Percentiles rank a stretch among this genome's conserved stretches.
Evolutionary conservation across 2,888 invertebrate genomes (phyloP).

Genomic region (Amiota minor): DNA sequence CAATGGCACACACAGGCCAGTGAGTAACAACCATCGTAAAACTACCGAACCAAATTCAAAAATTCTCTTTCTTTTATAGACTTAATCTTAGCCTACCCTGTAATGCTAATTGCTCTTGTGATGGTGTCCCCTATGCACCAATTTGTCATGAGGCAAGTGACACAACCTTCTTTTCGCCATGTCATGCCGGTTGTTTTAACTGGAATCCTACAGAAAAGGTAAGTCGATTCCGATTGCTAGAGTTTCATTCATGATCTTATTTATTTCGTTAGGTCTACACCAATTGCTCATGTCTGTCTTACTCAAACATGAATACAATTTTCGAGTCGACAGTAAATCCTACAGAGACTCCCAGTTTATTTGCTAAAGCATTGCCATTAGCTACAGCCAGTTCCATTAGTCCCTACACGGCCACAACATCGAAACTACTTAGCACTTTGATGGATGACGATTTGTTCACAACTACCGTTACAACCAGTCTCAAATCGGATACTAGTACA

Average conservation of each 20-base stretch:
- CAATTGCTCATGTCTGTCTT: slow-evolving; percentile 50
- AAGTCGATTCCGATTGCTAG: slow-evolving; percentile 10
- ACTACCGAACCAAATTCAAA: background rate
- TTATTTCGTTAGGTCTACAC: slow-evolving; percentile 60
- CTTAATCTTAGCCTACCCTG: slow-evolving; percentile 76
- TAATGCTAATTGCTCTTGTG: slow-evolving; percentile 78
- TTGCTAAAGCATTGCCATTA: background rate
- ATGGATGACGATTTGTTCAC: background rate
- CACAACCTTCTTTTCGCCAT: slow-evolving; percentile 81
- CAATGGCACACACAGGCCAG: slow-evolving; percentile 58
- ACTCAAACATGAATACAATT: background rate
- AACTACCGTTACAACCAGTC: background rate
- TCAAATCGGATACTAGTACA: background rate
- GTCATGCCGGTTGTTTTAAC: slow-evolving; percentile 81
- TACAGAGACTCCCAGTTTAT: background rate
- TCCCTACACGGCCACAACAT: background rate
- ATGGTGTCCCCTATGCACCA: slow-evolving; percentile 77
- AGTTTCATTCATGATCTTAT: background rate
- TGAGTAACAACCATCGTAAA: slow-evolving; percentile 37
- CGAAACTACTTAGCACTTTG: background rate
- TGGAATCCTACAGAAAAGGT: slow-evolving; percentile 64
- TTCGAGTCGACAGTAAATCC: too few relatives aligned
- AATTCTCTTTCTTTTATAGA: slow-evolving; percentile 61
- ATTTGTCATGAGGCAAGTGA: slow-evolving; percentile 77
- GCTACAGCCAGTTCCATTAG: background rate